Base-by-base conservation (phyloP, 2,113 vertebrate species). In the Petrocephalus microphthalmus region DNA sequence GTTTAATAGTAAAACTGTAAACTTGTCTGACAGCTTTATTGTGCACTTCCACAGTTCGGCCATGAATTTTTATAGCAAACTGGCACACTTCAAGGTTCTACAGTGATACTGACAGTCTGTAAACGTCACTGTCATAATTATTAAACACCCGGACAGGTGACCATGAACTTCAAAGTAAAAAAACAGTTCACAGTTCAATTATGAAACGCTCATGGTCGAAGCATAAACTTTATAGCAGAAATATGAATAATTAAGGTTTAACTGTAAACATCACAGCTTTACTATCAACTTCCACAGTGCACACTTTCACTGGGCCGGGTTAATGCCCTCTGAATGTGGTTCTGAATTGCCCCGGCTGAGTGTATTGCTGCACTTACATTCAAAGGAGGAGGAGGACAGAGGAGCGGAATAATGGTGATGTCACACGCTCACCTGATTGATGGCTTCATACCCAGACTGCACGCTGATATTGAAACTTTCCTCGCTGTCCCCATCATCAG, bases 391-490 rank as follows among this genome's bases (percentile, higher is more conserved):
- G 13, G 29, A 33, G 67, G 17, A 42, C 51, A 37, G 57, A 22
- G 13, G 6, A 42, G 0, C 42, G 85, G 22, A 84, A 49, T 11
- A 1, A 0, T 64, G 33, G 53, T 1, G 20, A 42, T 51, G 25
- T 33, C 88, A 91, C 90, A 95, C 94, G 49, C 87, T 94, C 93
- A 94, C 98, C 96, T 99, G 98, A 95, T 93, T 99, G 92, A 99
- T 97, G 56, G 97, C 96, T 95, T 99, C 98, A 89, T 99, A 99
- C 89, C 98, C 98, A 20, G 98, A 99, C 90, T 99, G 98, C 89
- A 99, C 92, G 45, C 98, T 99, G 93, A 99, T 99, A 92, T 97
- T 99, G 88, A 99, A 99, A 93, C 98, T 99, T 91, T 99, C 98
- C 91, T 99, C 98, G 7, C 98, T 99, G 91, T 99, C 98, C 33